Evolutionary conservation across 92 coral and sea anemone species (phyloP).

Genomic region (Porites lobata): DNA sequence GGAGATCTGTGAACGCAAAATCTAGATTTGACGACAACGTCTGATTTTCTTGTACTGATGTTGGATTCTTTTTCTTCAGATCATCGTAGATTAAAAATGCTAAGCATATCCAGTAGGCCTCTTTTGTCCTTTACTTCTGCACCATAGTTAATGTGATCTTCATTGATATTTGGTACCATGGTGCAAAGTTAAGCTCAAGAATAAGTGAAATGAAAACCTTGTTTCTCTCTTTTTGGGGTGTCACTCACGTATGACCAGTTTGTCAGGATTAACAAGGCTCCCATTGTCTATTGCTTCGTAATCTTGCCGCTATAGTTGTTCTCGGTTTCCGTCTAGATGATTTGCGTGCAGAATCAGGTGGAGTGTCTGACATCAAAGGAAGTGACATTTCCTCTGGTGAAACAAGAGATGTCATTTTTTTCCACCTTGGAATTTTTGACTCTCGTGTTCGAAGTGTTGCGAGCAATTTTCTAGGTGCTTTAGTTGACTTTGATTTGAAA

Average conservation of each 20-base stretch:
- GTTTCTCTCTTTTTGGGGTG: too few relatives aligned
- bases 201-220: too few relatives aligned
- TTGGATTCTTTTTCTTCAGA: neutral
- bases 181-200: neutral
- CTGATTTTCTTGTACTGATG: neutral
- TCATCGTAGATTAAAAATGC: neutral
- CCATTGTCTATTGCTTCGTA: conserved; percentile 32
- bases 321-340: neutral
- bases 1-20: neutral
- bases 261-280: conserved; percentile 27
- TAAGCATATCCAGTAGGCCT: neutral
- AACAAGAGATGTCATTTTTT: too few relatives aligned
- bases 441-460: neutral
- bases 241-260: neutral
- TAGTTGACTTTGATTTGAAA: neutral
- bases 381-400: neutral
- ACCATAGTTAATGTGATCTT: neutral
- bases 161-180: neutral
- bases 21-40: neutral
- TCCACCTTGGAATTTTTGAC: neutral
- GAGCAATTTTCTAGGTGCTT: neutral
- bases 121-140: neutral
- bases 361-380: neutral
- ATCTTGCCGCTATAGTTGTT: conserved; percentile 32
- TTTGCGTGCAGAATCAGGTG: neutral